Evolutionary conservation across 2,888 invertebrate species (phyloP), one percentile per base, ranked within the genome.

Genomic region (Rhorus exstirpatorius): DNA sequence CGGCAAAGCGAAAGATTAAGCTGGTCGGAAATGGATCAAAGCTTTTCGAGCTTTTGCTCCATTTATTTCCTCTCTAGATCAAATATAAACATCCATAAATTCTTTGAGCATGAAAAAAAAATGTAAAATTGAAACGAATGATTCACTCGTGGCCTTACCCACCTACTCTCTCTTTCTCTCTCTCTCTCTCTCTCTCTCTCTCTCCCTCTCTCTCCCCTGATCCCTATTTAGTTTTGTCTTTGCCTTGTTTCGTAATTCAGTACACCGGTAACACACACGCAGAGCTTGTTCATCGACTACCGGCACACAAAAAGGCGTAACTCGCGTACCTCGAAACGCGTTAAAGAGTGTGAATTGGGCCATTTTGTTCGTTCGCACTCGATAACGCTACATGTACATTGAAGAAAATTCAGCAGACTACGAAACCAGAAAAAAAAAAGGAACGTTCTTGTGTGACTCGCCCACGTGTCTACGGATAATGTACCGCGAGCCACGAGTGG

Each of bases 111-210:
- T 46, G 19, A 55, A 60, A 53, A 65, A 53, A 41, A 58, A 26
- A 55, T 70, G 61, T 63, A 70, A 78, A 70, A 78, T 26, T 70
- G 38, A 49, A 53, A 12, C 21, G 35, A 38, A 68, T 70, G 75
- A 41, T 70, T 78, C 77, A 78, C 61, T 68, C 58, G 24, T 26
- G 4, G n/a, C 3, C 49, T 31, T 8, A 3, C n/a, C 26, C 41
- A 58, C 17, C 14, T 14, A 21, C 35, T 49, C 55, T 55, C 21
- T 17, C 19, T 75, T 61, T 76, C 78, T 53, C 79, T 51, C 21
- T 46, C 58, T 78, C 80, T 46, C 49, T 65, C 44, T 51, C 17
- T 70, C 63, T 49, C 21, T 75, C 71, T 63, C 60, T 7, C 44
- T 44, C 53, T 46, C 35, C n/a, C n/a, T n/a, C n/a, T n/a, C n/a